Evolutionary conservation across 2,888 invertebrate species (phyloP).

Genomic region (Brenthis daphne): DNA sequence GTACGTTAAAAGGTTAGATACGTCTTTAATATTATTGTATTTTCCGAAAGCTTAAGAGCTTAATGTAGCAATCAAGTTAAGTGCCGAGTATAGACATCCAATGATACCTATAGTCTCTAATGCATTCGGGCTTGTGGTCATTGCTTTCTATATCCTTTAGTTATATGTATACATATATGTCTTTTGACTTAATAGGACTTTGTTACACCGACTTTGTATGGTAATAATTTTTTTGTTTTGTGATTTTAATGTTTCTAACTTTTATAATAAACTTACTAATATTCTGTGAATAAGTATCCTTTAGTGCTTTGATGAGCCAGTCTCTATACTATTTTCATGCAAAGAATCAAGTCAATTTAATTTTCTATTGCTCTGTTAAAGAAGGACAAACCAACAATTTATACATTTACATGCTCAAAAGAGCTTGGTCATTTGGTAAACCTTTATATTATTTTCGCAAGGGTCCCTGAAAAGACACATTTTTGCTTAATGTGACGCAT

Average conservation of each 20-base stretch:
- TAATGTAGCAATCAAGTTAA: conserved; percentile 24
- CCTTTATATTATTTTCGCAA: no score
- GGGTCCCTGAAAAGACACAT: no score
- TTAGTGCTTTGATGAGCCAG: no score
- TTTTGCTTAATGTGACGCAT: no score
- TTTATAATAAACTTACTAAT: no score
- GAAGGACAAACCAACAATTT: no score
- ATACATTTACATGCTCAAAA: no score
- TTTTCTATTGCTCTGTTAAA: no score
- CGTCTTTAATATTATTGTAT: neutral
- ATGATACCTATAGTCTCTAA: conserved; percentile 23
- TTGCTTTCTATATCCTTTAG: neutral
- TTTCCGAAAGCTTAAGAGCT: conserved; percentile 11
- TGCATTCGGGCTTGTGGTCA: conserved; percentile 14
- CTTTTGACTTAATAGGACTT: neutral
- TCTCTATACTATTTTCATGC: no score
- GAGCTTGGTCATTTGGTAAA: no score
- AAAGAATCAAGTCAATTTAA: no score
- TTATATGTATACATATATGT: neutral
- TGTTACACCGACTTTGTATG: conserved; percentile 3
- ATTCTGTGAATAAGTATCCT: no score
- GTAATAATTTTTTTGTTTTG: neutral
- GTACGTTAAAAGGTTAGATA: neutral
- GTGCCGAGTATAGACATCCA: conserved; percentile 16
- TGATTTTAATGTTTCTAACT: neutral